These are phyloP conservation scores for Umimayanthus chanpuru DNA, from an alignment of 92 coral and sea anemone species.

Conservation along the genomic window DNA sequence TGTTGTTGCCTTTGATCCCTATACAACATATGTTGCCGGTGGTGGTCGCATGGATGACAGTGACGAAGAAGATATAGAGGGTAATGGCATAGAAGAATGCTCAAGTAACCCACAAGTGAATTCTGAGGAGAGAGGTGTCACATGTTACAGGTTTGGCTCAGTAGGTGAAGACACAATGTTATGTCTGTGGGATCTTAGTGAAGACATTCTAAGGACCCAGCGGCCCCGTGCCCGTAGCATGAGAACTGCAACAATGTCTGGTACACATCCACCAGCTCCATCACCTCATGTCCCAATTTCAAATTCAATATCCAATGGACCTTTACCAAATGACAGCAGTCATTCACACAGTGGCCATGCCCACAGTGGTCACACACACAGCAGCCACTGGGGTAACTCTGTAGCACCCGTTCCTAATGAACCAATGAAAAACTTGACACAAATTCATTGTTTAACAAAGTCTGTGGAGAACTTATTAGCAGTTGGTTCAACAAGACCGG, in stretches of 20 bases:
- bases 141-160: slow-evolving; percentile 95
- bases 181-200: slow-evolving; percentile 94
- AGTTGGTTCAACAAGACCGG: slow-evolving; percentile 79
- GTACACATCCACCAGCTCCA: slow-evolving; percentile 49
- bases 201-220: slow-evolving; percentile 88
- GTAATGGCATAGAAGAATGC: slow-evolving; percentile 67
- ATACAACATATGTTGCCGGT: slow-evolving; percentile 84
- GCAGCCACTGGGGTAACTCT: slow-evolving; percentile 57
- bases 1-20: slow-evolving; percentile 98
- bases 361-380: slow-evolving; percentile 61
- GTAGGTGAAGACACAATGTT: slow-evolving; percentile 97
- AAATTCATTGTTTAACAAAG: slow-evolving; percentile 85
- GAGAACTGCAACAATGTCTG: slow-evolving; percentile 47
- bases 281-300: slow-evolving; percentile 53
- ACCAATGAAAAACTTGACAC: slow-evolving; percentile 82
- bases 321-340: slow-evolving; percentile 73
- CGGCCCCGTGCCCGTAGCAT: slow-evolving; percentile 88
- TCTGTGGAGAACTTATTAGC: slow-evolving; percentile 89
- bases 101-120: slow-evolving; percentile 59
- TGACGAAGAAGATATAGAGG: slow-evolving; percentile 90
- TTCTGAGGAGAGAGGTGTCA: slow-evolving; percentile 68
- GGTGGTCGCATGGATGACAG: slow-evolving; percentile 95
- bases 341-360: slow-evolving; percentile 60
- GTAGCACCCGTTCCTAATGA: slow-evolving; percentile 71
- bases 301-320: slow-evolving; percentile 85